Evolutionary conservation across 2,797 vertebrate species (phyloP).

Genomic region (Parotocinclus haroldoi): DNA sequence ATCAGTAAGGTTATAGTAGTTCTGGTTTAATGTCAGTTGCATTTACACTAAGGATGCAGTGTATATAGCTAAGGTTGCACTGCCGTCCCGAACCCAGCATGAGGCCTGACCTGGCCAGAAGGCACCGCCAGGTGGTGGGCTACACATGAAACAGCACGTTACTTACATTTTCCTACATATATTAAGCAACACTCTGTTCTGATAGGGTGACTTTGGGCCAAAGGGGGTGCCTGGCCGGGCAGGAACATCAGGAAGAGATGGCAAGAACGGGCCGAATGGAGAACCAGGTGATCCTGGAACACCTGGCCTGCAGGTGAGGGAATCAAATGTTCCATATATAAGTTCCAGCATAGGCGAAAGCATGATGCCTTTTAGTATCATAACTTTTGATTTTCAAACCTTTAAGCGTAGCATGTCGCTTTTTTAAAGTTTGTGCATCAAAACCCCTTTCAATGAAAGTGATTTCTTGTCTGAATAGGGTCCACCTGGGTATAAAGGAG

Average conservation of each 20-base stretch:
- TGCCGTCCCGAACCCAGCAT: too few species aligned
- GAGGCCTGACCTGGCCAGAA: too few species aligned
- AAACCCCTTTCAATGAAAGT: too few species aligned
- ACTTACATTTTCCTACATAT: too few species aligned
- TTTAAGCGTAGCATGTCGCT: not conserved
- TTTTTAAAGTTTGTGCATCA: not conserved
- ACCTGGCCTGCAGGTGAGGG: slow-evolving; percentile 69
- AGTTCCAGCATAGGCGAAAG: not conserved
- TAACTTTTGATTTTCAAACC: not conserved
- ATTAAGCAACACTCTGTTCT: slow-evolving; percentile 1
- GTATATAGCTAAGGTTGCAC: too few species aligned
- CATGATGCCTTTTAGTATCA: not conserved
- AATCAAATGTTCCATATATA: not conserved
- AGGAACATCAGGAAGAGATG: slow-evolving; percentile 67
- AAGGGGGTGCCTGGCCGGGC: slow-evolving; percentile 65
- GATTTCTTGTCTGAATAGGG: slow-evolving; percentile 60
- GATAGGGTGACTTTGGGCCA: slow-evolving; percentile 68
- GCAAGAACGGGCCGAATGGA: slow-evolving; percentile 66
- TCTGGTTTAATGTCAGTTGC: too few species aligned
- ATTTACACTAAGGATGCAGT: too few species aligned
- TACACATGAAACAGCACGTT: too few species aligned
- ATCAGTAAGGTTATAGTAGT: too few species aligned
- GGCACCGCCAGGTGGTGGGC: too few species aligned
- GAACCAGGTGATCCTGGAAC: slow-evolving; percentile 63
- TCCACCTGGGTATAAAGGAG: slow-evolving; percentile 73